phyloP scores from a whole-genome alignment of 1,140 invertebrate species.

The Drosophila ficusphila region DNA sequence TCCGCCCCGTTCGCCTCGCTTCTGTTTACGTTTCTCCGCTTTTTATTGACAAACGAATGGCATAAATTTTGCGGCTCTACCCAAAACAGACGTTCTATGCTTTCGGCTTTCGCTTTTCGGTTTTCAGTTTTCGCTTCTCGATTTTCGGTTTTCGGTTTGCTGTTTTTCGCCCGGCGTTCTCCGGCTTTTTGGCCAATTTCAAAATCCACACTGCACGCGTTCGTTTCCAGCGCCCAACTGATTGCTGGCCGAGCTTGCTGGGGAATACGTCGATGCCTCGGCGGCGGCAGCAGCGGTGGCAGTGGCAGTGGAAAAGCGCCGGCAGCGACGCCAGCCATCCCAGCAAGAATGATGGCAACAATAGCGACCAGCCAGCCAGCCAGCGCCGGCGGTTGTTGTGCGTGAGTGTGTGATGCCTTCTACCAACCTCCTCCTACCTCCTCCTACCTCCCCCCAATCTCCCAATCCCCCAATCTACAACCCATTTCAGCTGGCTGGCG shows the following conservation, averaged over 20 bases:
- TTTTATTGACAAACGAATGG: constrained; percentile 53
- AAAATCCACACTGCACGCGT: constrained; percentile 71
- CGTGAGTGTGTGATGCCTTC: constrained; percentile 9
- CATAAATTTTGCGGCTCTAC: constrained; percentile 34
- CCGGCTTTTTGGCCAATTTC: constrained; percentile 40
- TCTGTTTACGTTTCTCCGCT: constrained; percentile 26
- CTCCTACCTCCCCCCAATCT: not conserved
- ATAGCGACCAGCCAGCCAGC: constrained; percentile 26
- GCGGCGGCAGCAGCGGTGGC: constrained; percentile 26
- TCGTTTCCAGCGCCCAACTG: constrained; percentile 71
- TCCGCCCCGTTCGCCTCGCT: not conserved
- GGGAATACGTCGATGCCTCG: constrained; percentile 47
- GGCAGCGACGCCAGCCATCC: constrained; percentile 45
- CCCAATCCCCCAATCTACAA: not conserved
- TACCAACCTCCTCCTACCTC: not conserved
- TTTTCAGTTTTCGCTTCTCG: not conserved
- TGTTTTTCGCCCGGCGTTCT: too few species aligned
- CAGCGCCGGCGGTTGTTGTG: not conserved
- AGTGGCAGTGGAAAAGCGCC: constrained; percentile 20
- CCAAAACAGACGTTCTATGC: not conserved
- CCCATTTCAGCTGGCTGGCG: constrained; percentile 20
- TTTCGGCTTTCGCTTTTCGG: constrained; percentile 11
- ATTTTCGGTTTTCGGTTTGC: constrained; percentile 7
- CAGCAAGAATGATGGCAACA: constrained; percentile 49
- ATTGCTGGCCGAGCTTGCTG: constrained; percentile 50